These are phyloP conservation scores for Anoura caudifer DNA, from an alignment of 2,113 vertebrate species.

Conservation along the genomic window DNA sequence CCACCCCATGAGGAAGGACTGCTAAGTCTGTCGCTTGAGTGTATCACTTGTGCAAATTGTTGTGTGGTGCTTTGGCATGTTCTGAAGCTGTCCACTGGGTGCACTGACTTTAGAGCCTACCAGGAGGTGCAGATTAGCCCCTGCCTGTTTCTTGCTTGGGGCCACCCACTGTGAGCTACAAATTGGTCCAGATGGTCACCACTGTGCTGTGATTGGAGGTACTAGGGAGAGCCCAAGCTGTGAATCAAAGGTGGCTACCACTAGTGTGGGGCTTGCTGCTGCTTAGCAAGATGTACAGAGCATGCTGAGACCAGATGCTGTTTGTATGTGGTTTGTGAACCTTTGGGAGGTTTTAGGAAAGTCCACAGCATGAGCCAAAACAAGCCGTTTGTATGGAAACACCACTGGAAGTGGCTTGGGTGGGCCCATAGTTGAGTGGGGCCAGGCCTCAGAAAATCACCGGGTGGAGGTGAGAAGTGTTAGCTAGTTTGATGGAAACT, in stretches of 20 bases:
- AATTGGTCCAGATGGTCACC: neutral
- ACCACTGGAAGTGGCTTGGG: neutral
- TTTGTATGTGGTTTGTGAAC: neutral
- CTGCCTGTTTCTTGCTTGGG: neutral
- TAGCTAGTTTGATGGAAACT: neutral
- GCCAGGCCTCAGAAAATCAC: neutral
- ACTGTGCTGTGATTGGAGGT: neutral
- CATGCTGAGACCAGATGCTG: neutral
- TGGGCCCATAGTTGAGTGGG: neutral
- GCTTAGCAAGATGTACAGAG: neutral
- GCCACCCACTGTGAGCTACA: neutral
- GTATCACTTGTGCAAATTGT: neutral
- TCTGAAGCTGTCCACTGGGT: neutral
- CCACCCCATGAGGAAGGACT: neutral
- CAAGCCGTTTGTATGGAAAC: neutral
- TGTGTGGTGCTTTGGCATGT: neutral
- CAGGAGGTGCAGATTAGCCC: neutral
- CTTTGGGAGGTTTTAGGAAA: neutral
- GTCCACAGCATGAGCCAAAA: neutral
- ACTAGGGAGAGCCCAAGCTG: neutral
- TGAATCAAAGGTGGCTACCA: neutral
- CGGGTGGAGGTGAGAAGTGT: neutral
- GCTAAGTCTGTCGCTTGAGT: neutral
- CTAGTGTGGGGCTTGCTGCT: neutral
- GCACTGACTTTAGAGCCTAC: neutral